Conservation (phyloP, 2,797 vertebrate genomes). For the Rhinatrema bivittatum region DNA sequence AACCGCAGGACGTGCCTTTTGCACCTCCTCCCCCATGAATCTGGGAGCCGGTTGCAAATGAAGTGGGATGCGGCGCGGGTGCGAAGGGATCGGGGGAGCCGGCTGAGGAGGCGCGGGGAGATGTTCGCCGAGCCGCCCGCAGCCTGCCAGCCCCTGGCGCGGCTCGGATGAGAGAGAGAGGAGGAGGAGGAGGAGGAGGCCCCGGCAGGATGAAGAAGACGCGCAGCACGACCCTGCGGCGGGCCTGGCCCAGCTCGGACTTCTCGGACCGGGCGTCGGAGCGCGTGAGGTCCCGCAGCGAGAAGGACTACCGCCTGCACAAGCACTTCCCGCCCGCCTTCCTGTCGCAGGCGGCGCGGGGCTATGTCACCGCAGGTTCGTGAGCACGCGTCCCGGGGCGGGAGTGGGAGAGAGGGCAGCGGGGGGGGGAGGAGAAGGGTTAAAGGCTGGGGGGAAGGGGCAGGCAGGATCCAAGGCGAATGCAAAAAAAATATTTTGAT, state of each 20-base stretch:
- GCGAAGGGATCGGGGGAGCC: constrained; percentile 51
- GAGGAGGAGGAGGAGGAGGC: too few species aligned
- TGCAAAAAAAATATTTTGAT: too few species aligned
- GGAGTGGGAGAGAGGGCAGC: too few species aligned
- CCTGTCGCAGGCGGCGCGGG: constrained; percentile 69
- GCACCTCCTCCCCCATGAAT: constrained; percentile 80
- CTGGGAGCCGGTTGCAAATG: constrained; percentile 87
- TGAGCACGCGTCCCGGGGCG: constrained; percentile 24
- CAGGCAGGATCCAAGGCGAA: not conserved
- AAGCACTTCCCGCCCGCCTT: constrained; percentile 84
- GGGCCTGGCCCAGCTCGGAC: constrained; percentile 95
- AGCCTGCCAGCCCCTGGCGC: too few species aligned
- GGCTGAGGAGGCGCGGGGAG: too few species aligned
- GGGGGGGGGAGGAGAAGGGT: too few species aligned
- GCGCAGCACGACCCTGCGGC: constrained; percentile 84
- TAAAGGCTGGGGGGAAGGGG: too few species aligned
- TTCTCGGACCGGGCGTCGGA: constrained; percentile 83
- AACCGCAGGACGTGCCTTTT: constrained; percentile 75
- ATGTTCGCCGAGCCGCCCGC: not conserved
- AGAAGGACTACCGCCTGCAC: constrained; percentile 93
- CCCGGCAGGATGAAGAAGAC: constrained; percentile 96
- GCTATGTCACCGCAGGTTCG: constrained; percentile 83
- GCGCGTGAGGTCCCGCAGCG: constrained; percentile 84
- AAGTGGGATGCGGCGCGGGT: constrained; percentile 93
- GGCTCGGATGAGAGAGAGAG: not conserved